Evolutionary conservation across 1,140 invertebrate genomes (phyloP), one percentile per base, ranked within the genome.

Genomic region (Mesaphorura yosii): DNA sequence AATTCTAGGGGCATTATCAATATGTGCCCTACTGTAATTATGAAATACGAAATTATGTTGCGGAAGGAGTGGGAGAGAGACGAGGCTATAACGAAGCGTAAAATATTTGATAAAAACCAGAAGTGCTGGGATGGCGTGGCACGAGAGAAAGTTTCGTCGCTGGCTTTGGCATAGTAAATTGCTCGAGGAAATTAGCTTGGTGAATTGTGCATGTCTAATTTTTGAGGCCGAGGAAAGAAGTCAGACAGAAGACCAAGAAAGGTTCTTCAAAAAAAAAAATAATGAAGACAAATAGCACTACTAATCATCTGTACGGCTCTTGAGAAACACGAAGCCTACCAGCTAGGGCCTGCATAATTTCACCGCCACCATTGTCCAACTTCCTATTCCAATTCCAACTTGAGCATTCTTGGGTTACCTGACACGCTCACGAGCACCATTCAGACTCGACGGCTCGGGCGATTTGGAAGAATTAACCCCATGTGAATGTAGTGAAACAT

Each of bases 151-250:
- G 59, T 34, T 53, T 57, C 52, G 57, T 59, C 57, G 59, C 59
- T 57, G 59, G 57, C 49, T 57, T 59, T 62, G 60, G 56, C 59
- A 59, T 62, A 62, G 59, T 57, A 42, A 27, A 48, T 53, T 41
- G 53, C 44, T 58, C 59, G 54, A 59, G 57, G 54, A 62, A 62
- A 62, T 62, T 62, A 62, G 59, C 60, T 62, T 59, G 55, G 49
- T 62, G 57, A 62, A 62, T 62, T 62, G 60, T 62, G 60, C 60
- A 59, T 62, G 57, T 62, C 60, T 62, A 59, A 62, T 62, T 62
- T 62, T 62, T 57, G 60, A 38, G 51, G 49, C 20, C 29, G 53
- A n/a, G n/a, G n/a, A n/a, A n/a, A n/a, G n/a, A 59, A 44, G 34
- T 59, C 49, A 53, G 58, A 50, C 48, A 53, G 26, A 29, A 25